Evolutionary conservation across 2,797 vertebrate species (phyloP), one percentile per base, ranked within the genome.

Genomic region (Thalassophryne amazonica): DNA sequence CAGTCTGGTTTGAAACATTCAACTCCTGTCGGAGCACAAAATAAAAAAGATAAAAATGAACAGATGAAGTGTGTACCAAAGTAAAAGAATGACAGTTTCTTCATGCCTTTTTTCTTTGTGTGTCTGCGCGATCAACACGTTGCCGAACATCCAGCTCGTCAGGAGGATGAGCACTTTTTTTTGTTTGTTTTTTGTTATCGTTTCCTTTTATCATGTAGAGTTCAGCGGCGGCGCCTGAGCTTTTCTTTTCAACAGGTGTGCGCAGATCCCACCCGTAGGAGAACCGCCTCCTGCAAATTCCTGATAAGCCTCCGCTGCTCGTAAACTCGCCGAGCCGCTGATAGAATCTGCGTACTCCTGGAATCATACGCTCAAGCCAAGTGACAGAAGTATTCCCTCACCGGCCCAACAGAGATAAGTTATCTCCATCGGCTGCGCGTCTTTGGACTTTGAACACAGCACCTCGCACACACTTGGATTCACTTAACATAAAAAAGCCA

Each of bases 261-360:
- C 62, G 72, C 45, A 53, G 66, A 74, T 66, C 34, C 49, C 37
- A 5, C 43, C n/a, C 9, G 41, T 40, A 5, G 55, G 43, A 56
- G 34, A 46, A 39, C 20, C 2, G 38, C 37, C 59, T 68, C 60
- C 83, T 86, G 85, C 78, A 76, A 45, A 65, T 39, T 63, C 61
- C 71, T 56, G 86, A 88, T 88, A 88, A 88, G 81, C 73, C 30
- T 25, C 33, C 12, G 0, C n/a, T 22, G 25, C 57, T 60, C 60
- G 1, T 8, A 25, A n/a, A 35, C 53, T 53, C 45, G 34, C 49
- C 40, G 47, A 14, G 37, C 36, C 33, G 3, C 29, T 4, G 78
- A 85, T 82, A 64, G 57, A 77, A 83, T 86, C 84, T 75, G 66
- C 63, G 66, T 67, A 57, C 61, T 80, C 69, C 75, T 86, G 62